Evolutionary conservation across 1,140 invertebrate species (phyloP).

Genomic region (Venustaconcha ellipsiformis): DNA sequence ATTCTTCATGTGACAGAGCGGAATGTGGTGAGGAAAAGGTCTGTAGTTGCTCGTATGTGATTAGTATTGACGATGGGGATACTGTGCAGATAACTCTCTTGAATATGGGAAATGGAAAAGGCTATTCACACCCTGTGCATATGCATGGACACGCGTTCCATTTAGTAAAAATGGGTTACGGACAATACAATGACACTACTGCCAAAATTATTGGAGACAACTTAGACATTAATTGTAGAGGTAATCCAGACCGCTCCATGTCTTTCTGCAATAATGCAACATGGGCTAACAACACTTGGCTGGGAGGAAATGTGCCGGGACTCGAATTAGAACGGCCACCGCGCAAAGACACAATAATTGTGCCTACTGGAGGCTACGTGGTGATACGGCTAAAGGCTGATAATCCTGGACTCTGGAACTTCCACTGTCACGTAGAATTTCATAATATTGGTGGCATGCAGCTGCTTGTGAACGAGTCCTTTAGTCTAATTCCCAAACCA

Average conservation of each 20-base stretch:
- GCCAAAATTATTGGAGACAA: conserved; percentile 58
- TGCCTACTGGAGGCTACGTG: conserved; percentile 78
- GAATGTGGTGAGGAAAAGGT: conserved; percentile 34
- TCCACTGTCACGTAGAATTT: conserved; percentile 62
- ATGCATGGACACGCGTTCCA: conserved; percentile 83
- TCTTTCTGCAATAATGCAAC: conserved; percentile 52
- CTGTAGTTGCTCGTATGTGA: conserved; percentile 36
- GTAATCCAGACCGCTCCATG: conserved; percentile 18
- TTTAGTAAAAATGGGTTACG: conserved; percentile 73
- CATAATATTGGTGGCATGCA: conserved; percentile 58
- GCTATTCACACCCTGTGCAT: conserved; percentile 78
- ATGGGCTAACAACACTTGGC: conserved; percentile 51
- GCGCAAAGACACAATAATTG: conserved; percentile 79
- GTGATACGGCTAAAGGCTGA: conserved; percentile 80
- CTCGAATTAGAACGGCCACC: conserved; percentile 72
- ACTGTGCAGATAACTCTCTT: conserved; percentile 50
- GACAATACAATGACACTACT: conserved; percentile 37
- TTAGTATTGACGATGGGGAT: conserved; percentile 34
- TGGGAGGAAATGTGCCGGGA: conserved; percentile 46
- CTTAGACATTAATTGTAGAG: conserved; percentile 49
- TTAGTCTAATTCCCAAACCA: conserved; percentile 18
- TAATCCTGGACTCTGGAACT: conserved; percentile 74
- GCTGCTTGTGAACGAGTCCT: conserved; percentile 58
- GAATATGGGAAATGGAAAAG: conserved; percentile 74
- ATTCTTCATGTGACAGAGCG: conserved; percentile 28